Base-by-base conservation (phyloP, 1,140 invertebrate genomes). In the Paramacrobiotus metropolitanus region DNA sequence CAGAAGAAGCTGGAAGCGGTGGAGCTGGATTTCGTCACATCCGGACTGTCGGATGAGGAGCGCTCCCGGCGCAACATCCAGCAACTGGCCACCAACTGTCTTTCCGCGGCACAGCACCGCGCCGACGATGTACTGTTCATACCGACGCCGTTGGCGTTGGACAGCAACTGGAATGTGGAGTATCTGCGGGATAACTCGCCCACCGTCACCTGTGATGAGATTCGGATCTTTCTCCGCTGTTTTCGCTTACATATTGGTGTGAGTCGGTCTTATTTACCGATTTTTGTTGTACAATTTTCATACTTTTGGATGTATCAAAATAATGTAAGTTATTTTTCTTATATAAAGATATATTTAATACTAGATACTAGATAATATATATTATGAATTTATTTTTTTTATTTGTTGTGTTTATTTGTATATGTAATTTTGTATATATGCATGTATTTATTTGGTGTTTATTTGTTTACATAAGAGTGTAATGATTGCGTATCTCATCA, bases 1-100 rank as follows among this genome's bases (percentile, higher is more conserved):
- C 48, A 55, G 24, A 55, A 55, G 48, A 55, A 55, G 24, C 24
- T 55, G 15, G 48, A 55, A 55, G 48, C 48, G 15, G 48, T 55
- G 15, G 48, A 55, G 48, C 48, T 55, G 48, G 48, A 55, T 24
- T 55, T 55, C 24, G 48, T 55, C 15, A 55, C 48, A 9, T 55
- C 48, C 15, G 48, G 48, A 9, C 48, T 55, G 48, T 55, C 48
- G 4, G 48, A 55, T 24, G 48, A 55, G 24, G 48, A 55, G 24
- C 48, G 48, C 15, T 55, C 48, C 15, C 48, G 48, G 24, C 48
- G 48, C 15, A 55, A 55, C 24, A 55, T 55, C 48, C 48, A 20
- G 9, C 48, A 55, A 24, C 48, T 55, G 4, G 48, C 24, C 9
- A 24, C 48, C 15, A 55, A 55, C 24, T 55, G 48, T 24, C 48